Base-by-base conservation (phyloP, 2,113 vertebrate genomes). In the Apaloderma vittatum region DNA sequence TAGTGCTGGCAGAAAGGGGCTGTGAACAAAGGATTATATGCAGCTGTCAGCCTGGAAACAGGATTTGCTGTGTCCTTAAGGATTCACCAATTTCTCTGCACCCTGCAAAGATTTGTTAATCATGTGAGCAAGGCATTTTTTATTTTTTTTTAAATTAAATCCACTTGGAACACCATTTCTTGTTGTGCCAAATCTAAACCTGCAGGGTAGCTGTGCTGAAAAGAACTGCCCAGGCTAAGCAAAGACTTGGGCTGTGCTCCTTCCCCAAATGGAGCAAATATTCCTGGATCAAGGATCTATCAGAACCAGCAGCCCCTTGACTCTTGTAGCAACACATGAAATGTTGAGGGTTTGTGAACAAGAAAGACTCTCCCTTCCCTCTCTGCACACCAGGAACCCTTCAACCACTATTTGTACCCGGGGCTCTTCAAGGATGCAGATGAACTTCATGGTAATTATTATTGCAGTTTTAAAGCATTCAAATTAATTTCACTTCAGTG, bases 21-120 rank as follows among this genome's bases (percentile, higher is more conserved):
- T 94, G 62, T 79, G 88, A 93, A 94, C 81, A 92, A 81, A 92
- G 82, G 52, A 94, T 82, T 90, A 78, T 30, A 52, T 0, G 30
- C 85, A 90, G 78, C 45, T 94, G 82, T 70, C 94, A 92, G 72
- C 66, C 81, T 73, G 78, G 62, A 90, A 92, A 95, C 49, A 86
- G 71, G 86, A 94, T 90, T 79, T 93, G 18, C 49, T 86, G 1
- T 30, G n/a, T 72, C 71, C 88, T 65, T 68, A 87, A 79, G 61
- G 81, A 91, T 36, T 55, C 90, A 57, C 65, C 81, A 29, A 72
- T 75, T 82, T 82, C 45, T 32, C 85, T 48, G 61, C 65, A 37
- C n/a, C 78, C 77, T 90, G 85, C 68, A 78, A 83, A 85, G 57
- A 84, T 27, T 80, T 66, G 37, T 83, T 79, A 82, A 83, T 79